Conservation (phyloP, 2,888 invertebrate genomes). For the Cosmorhoe ocellata region DNA sequence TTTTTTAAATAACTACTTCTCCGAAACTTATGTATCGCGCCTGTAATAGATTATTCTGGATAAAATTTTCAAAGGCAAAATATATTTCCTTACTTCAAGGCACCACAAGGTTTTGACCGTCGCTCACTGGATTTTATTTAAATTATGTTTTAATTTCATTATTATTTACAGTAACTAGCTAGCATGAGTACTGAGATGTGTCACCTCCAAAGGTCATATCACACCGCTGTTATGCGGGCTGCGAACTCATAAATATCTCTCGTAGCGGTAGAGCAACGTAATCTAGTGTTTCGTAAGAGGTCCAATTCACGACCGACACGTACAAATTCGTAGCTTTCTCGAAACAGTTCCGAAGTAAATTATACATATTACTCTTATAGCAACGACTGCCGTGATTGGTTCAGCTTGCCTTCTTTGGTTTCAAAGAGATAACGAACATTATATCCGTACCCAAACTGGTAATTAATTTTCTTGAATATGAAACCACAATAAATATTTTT, state of each 20-base stretch:
- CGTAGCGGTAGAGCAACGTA: slow-evolving; percentile 32
- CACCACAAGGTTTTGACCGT: too few species aligned
- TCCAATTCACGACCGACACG: slow-evolving; percentile 38
- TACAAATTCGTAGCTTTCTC: slow-evolving; percentile 46
- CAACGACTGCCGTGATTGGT: neutral
- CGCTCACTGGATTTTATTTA: too few species aligned
- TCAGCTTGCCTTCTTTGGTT: neutral
- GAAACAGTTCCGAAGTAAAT: slow-evolving; percentile 30
- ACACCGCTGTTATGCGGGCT: too few species aligned
- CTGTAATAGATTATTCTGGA: too few species aligned
- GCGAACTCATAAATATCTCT: slow-evolving; percentile 11
- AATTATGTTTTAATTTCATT: slow-evolving; percentile 21
- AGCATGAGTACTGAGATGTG: neutral
- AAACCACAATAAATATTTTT: too few species aligned
- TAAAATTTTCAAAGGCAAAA: too few species aligned
- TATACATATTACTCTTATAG: slow-evolving; percentile 7
- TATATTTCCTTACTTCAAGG: too few species aligned
- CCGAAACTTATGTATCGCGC: too few species aligned
- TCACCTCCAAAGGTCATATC: neutral
- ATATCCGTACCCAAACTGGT: too few species aligned
- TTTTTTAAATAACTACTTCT: too few species aligned
- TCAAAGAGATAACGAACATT: too few species aligned
- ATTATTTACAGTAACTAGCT: slow-evolving; percentile 32
- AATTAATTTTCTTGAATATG: too few species aligned
- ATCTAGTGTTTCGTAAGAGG: slow-evolving; percentile 47